Conservation (phyloP, 2,797 vertebrate species). For the Chloroceryle inda region DNA sequence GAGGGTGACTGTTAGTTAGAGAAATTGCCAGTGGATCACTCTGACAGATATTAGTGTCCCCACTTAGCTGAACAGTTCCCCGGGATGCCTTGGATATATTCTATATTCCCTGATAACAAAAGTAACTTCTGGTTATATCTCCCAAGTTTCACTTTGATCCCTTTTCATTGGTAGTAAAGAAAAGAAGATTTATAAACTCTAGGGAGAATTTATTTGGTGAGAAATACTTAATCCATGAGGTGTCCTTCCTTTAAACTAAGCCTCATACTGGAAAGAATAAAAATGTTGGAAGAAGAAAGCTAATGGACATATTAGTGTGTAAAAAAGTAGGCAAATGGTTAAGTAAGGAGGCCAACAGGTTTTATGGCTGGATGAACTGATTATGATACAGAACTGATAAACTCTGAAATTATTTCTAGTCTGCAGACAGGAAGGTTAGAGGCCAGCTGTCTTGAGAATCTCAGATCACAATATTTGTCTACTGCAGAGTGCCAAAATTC, state of each 20-base stretch:
- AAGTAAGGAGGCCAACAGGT: slow-evolving; percentile 34
- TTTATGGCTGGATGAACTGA: slow-evolving; percentile 55
- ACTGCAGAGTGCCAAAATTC: slow-evolving; percentile 64
- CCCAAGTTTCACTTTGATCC: slow-evolving; percentile 3
- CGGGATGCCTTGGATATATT: not conserved
- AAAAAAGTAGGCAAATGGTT: slow-evolving; percentile 33
- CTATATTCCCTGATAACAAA: slow-evolving; percentile 33
- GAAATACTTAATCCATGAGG: slow-evolving; percentile 57
- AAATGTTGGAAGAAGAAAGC: not conserved
- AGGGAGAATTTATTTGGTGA: slow-evolving; percentile 40
- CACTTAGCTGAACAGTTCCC: not conserved
- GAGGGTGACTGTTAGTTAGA: slow-evolving; percentile 18
- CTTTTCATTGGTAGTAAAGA: slow-evolving; percentile 49
- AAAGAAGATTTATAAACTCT: slow-evolving; percentile 63
- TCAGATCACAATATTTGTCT: slow-evolving; percentile 71
- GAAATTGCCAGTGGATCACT: not conserved
- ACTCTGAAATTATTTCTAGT: slow-evolving; percentile 62
- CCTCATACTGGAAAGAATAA: not conserved
- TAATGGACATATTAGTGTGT: not conserved
- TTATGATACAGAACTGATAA: slow-evolving; percentile 65
- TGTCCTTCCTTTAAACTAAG: slow-evolving; percentile 58
- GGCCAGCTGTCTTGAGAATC: slow-evolving; percentile 74
- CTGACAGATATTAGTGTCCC: slow-evolving; percentile 4
- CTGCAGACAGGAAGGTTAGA: slow-evolving; percentile 68
- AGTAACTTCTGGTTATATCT: slow-evolving; percentile 23